Evolutionary conservation across 2,797 vertebrate genomes (phyloP).

Genomic region (Siniperca obscura): DNA sequence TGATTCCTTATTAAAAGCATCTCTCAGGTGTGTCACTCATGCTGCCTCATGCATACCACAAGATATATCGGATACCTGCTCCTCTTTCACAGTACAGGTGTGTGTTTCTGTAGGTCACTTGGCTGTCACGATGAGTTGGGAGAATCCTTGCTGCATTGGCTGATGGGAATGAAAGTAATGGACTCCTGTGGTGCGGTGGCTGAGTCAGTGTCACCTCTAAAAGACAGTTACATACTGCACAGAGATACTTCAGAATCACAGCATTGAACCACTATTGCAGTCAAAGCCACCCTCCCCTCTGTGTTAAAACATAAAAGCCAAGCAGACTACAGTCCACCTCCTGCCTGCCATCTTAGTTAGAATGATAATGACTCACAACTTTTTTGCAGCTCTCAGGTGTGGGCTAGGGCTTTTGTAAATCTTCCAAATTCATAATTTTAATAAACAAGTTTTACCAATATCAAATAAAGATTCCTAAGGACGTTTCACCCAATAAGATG

Average conservation of each 20-base stretch:
- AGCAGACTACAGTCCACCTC: constrained; percentile 9
- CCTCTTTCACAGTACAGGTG: constrained; percentile 35
- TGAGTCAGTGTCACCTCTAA: constrained; percentile 58
- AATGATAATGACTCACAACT: constrained; percentile 19
- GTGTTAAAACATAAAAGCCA: constrained; percentile 14
- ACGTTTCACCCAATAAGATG: not conserved
- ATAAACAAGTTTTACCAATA: not conserved
- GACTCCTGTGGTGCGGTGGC: constrained; percentile 35
- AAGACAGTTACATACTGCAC: constrained; percentile 30
- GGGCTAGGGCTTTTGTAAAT: not conserved
- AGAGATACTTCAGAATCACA: constrained; percentile 28
- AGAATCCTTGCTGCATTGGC: constrained; percentile 44
- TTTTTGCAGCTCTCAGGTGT: not conserved
- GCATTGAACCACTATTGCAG: constrained; percentile 19
- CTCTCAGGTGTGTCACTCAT: constrained; percentile 33
- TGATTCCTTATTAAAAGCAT: constrained; percentile 4
- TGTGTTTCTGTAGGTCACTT: constrained; percentile 44
- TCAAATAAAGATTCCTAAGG: not conserved
- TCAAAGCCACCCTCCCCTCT: not conserved
- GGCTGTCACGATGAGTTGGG: constrained; percentile 16
- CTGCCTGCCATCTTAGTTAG: constrained; percentile 1
- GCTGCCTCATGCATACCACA: constrained; percentile 43
- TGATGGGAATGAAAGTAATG: constrained; percentile 28
- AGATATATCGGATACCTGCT: constrained; percentile 44
- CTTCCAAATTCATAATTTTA: not conserved